These are phyloP conservation scores for Amphiprion clarkii DNA, from an alignment of 2,797 vertebrate species.

Conservation along the genomic window DNA sequence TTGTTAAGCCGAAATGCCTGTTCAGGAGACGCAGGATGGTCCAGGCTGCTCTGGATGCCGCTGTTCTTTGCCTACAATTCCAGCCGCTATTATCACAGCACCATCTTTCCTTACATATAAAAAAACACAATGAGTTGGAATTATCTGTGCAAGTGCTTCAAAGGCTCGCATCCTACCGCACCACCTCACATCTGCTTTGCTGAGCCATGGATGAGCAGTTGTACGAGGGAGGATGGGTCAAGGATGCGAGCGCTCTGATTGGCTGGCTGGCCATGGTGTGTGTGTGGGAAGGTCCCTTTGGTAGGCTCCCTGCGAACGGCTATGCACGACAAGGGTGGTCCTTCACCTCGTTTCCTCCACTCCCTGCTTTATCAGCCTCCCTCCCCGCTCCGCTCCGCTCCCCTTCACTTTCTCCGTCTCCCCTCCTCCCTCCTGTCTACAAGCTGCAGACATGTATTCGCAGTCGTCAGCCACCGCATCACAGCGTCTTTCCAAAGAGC, in stretches of 20 bases:
- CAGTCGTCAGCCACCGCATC: conserved; percentile 33
- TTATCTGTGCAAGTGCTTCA: conserved; percentile 61
- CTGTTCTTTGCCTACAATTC: conserved; percentile 2
- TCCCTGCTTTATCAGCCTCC: conserved; percentile 54
- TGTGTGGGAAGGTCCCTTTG: conserved; percentile 78
- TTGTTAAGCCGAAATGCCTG: conserved; percentile 29
- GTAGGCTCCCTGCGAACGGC: conserved; percentile 70
- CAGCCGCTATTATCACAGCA: conserved; percentile 9
- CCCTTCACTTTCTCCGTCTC: conserved; percentile 41
- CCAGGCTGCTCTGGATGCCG: conserved; percentile 21
- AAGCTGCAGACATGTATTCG: conserved; percentile 48
- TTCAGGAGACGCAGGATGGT: conserved; percentile 34
- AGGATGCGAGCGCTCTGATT: conserved; percentile 74
- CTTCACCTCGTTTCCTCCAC: conserved; percentile 70
- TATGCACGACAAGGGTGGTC: conserved; percentile 75
- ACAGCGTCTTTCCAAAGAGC: conserved; percentile 37
- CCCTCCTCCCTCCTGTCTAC: conserved; percentile 43
- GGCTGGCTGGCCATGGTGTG: conserved; percentile 77
- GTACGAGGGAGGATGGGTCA: conserved; percentile 79
- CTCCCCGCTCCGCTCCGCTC: conserved; percentile 31
- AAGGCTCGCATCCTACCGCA: conserved; percentile 55
- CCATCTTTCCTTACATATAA: conserved; percentile 12
- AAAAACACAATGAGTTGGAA: conserved; percentile 54
- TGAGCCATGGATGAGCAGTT: conserved; percentile 79
- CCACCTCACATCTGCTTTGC: conserved; percentile 75